Percentiles rank a stretch among this genome's conserved stretches.
Evolutionary conservation across 2,797 vertebrate species (phyloP).

Genomic region (Sebastes matsubarae): DNA sequence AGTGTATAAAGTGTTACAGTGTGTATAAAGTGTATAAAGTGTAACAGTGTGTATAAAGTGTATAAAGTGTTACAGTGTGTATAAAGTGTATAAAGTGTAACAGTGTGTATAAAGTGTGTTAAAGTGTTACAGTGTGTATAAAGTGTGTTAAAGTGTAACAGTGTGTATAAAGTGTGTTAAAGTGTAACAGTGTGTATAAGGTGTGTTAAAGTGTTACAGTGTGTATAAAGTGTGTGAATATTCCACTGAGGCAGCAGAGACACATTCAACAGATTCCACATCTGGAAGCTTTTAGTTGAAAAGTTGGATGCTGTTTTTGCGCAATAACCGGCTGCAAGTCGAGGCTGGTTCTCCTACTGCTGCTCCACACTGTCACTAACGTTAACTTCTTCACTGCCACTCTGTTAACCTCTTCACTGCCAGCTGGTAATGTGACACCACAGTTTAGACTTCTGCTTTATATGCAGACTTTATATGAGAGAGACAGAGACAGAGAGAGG

Average conservation of each 20-base stretch:
- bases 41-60: too few species aligned
- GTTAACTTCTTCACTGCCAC: conserved; percentile 25
- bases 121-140: too few species aligned
- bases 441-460: background rate
- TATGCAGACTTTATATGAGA: background rate
- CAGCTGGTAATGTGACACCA: background rate
- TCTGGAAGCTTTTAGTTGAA: conserved; percentile 76
- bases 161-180: too few species aligned
- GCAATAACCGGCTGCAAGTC: conserved; percentile 61
- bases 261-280: conserved; percentile 53
- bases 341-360: conserved; percentile 41
- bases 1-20: too few species aligned
- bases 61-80: too few species aligned
- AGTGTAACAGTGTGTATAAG: too few species aligned
- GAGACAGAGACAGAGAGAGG: background rate
- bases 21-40: too few species aligned
- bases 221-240: background rate
- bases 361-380: conserved; percentile 6
- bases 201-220: background rate
- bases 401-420: background rate
- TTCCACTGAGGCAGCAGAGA: background rate
- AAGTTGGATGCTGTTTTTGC: conserved; percentile 55
- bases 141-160: too few species aligned
- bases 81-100: too few species aligned
- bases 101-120: too few species aligned